Evolutionary conservation across 2,797 vertebrate genomes (phyloP), one percentile per base, ranked within the genome.

Genomic region (Poecilia velifera): DNA sequence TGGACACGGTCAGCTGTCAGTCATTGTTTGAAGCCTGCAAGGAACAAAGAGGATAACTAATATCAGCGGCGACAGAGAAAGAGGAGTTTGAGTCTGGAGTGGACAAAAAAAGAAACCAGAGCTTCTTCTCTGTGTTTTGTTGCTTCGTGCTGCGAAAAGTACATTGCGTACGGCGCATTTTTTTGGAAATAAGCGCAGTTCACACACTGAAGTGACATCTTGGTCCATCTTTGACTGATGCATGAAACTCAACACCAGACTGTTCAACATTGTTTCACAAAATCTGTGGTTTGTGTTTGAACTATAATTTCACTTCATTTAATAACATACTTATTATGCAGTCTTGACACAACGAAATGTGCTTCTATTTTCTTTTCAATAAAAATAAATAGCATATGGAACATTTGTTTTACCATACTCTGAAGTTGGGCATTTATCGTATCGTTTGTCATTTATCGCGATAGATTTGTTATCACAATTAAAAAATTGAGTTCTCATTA

Each of bases 1-100:
- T 75, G 76, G 89, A 89, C 59, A 47, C 80, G 87, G 82, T 90
- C 84, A 74, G 86, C 88, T 92, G 90, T 91, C 89, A 83, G 51
- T 83, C 81, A 85, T 88, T 91, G 84, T 90, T 78, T 88, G 88
- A 87, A 51, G 59, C 76, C 86, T 84, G 76, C 80, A 82, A 80
- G 80, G 43, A 83, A 77, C 62, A 86, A 70, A 84, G 53, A 82
- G 51, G 71, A 75, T 46, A 18, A 73, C 72, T 46, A 79, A 88
- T 46, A 66, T 55, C 47, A 55, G 46, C 62, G 25, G 76, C 76
- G 64, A 79, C 47, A 77, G 9, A 73, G 77, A 28, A 79, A 57
- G 66, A 77, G 70, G 75, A 62, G 13, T 81, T 82, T 45, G 28
- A 62, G 55, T 74, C 73, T 7, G 73, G 51, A 53, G 7, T 53